phyloP scores from a whole-genome alignment of 23 tunicate genomes.

The Clavelina lepadiformis region DNA sequence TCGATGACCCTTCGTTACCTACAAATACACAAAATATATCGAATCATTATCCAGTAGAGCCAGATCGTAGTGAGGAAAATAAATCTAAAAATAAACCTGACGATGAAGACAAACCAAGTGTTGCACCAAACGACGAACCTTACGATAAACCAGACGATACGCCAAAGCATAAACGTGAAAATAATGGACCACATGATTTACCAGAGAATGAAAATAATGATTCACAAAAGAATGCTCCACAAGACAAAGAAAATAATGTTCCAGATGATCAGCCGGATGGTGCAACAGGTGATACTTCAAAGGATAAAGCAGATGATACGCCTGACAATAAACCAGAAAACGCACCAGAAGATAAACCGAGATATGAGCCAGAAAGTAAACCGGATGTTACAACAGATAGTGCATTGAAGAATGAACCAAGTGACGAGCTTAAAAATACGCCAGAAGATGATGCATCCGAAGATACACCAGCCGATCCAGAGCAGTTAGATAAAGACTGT shows the following conservation, averaged over 20 bases:
- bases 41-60: conserved; percentile 1
- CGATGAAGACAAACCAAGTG: background rate
- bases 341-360: background rate
- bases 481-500: no score
- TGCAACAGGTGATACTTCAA: conserved; percentile 7
- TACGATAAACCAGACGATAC: conserved; percentile 1
- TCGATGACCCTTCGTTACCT: background rate
- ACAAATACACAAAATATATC: background rate
- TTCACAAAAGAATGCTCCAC: background rate
- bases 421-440: background rate
- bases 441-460: conserved; percentile 4
- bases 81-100: conserved; percentile 5
- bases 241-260: background rate
- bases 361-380: conserved; percentile 2
- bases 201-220: conserved; percentile 3
- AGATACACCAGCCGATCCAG: conserved; percentile 10
- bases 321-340: conserved; percentile 12
- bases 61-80: background rate
- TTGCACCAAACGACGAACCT: conserved; percentile 2
- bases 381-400: background rate
- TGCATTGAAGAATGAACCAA: no score
- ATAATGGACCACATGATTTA: background rate
- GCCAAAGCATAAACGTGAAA: background rate
- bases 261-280: conserved; percentile 16
- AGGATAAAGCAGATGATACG: conserved; percentile 1